Base-by-base conservation (phyloP, 1,140 invertebrate species). In the Bombus consobrinus region DNA sequence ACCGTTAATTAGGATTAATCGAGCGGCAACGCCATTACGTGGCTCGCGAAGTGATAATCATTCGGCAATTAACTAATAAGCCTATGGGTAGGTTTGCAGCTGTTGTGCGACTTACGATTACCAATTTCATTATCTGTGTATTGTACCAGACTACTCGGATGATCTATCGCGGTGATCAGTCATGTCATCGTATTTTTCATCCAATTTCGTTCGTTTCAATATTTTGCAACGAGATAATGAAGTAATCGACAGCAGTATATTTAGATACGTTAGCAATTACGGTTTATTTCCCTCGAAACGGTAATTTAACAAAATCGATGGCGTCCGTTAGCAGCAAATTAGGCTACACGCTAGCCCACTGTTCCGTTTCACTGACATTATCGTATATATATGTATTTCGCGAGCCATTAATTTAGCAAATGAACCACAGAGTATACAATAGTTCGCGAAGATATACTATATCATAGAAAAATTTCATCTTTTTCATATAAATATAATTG, bases 21-120 rank as follows among this genome's bases (percentile, higher is more conserved):
- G 75, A 59, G 71, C 59, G 39, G 71, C 41, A 87, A 69, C 28
- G 32, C 76, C 41, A 84, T 84, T 79, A 57, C 68, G 34, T 15
- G n/a, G 74, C 66, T 62, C 57, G 47, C 43, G 32, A 75, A 43
- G n/a, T 71, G 75, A 80, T 85, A 87, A 85, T 77, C 75, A 86
- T 57, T 66, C n/a, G 66, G 82, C 76, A 59, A 87, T 87, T 85
- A 79, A 87, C 82, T 85, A 80, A 87, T 87, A 87, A 87, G 71
- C 74, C 82, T 81, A 75, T 85, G 47, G 84, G 69, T 39, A 74
- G n/a, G 79, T 81, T 59, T 53, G 59, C 77, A 80, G 39, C 76
- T 85, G 83, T 72, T 68, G 83, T 47, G 32, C 53, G 25, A 69
- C 64, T 84, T 84, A 79, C 53, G 82, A 69, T 62, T 47, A 79